Base-by-base conservation (phyloP, 2,888 invertebrate species). In the Papilio protenor region DNA sequence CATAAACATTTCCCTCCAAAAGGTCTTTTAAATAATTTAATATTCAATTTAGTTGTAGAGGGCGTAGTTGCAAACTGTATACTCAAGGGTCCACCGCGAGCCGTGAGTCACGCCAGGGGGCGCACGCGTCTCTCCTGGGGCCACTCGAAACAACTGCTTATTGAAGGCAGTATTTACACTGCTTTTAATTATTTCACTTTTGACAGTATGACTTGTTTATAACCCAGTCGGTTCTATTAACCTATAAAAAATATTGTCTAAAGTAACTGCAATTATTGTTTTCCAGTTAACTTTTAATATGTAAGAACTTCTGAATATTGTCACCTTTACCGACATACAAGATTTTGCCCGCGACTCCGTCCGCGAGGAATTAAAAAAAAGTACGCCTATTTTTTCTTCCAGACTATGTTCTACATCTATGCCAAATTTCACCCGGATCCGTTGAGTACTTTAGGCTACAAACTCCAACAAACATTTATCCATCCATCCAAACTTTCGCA, bases 121-220 rank as follows among this genome's bases (percentile, higher is more conserved):
- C 78, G 83, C 91, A 90, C 89, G 92, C 90, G 82, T 89, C 86
- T 90, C 94, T 90, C 84, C 84, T 79, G 94, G 92, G 94, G 88
- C 86, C 91, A 92, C 94, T 93, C 91, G 88, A 89, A 87, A 86
- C 82, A 80, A 81, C 81, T 85, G n/a, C 84, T 83, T 83, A 77
- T 78, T 75, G 52, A 72, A 82, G 79, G 80, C 73, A 82, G 79
- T 88, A 84, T 88, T 87, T 88, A 84, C 87, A 81, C 82, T 82
- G 82, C 79, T 83, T 84, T 86, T 86, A 86, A 87, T 85, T 84
- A 80, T 79, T 79, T 81, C 76, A 81, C 83, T 82, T 83, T 40
- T 61, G 76, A 76, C 40, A 71, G n/a, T 33, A 61, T 61, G 76
- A 45, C 45, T 70, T 33, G 33, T n/a, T 66, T 49, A 52, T 1